A percentile compares a stretch with the other conserved stretches of the same genome.
These are phyloP conservation scores for Micrasema minimum DNA, from an alignment of 1,140 invertebrate genomes.

Conservation along the genomic window DNA sequence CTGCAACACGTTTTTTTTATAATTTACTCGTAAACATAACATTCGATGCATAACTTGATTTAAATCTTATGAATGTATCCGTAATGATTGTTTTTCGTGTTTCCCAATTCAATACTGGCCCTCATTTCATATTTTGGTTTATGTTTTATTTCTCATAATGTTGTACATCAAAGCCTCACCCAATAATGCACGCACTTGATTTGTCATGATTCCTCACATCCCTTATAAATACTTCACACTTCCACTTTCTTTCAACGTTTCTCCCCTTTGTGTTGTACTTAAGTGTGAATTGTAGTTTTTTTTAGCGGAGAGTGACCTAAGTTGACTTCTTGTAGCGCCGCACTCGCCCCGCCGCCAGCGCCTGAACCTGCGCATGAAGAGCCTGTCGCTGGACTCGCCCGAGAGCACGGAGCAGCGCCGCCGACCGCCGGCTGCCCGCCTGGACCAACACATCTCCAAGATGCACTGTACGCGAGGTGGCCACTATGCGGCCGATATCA, in stretches of 20 bases:
- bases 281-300: too few species aligned
- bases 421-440: conserved; percentile 58
- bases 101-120: too few species aligned
- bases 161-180: too few species aligned
- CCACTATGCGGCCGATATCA: conserved; percentile 30
- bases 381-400: conserved; percentile 93
- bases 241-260: too few species aligned
- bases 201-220: too few species aligned
- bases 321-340: conserved; percentile 76
- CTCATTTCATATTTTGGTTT: too few species aligned
- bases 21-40: too few species aligned
- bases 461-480: conserved; percentile 62
- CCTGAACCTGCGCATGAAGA: conserved; percentile 97
- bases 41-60: not conserved
- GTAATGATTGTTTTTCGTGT: too few species aligned
- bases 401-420: conserved; percentile 89
- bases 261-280: too few species aligned
- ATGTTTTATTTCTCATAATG: too few species aligned
- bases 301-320: conserved; percentile 1
- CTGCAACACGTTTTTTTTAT: conserved; percentile 5
- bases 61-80: not conserved
- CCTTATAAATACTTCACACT: too few species aligned
- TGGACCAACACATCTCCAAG: conserved; percentile 56
- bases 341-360: conserved; percentile 95
- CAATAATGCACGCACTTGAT: too few species aligned